Conservation (phyloP, 1,140 invertebrate species). For the Vollenhovia emeryi region DNA sequence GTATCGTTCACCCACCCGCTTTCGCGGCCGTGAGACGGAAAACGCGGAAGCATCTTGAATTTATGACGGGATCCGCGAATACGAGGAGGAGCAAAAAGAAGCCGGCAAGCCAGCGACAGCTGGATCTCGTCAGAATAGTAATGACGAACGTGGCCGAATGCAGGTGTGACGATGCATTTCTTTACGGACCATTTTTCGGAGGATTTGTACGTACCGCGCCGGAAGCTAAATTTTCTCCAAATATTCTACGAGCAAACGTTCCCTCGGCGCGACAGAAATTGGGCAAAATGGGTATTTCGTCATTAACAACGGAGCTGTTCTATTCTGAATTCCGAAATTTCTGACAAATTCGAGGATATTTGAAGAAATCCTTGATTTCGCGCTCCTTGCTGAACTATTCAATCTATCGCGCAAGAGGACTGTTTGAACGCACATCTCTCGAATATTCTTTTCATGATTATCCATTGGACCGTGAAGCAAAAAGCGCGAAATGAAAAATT, state of each 20-base stretch:
- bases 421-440: not conserved
- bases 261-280: not conserved
- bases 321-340: not conserved
- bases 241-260: not conserved
- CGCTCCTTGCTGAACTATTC: not conserved
- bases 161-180: too few relatives aligned
- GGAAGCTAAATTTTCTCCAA: slow-evolving; percentile 16
- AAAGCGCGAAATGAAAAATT: not conserved
- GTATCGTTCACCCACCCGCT: not conserved
- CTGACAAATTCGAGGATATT: not conserved
- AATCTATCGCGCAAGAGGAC: not conserved
- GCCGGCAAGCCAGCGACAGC: not conserved
- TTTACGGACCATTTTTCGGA: too few relatives aligned
- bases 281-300: slow-evolving; percentile 9
- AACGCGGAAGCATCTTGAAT: slow-evolving; percentile 24
- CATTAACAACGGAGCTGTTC: slow-evolving; percentile 13
- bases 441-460: not conserved
- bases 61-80: slow-evolving; percentile 8
- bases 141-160: not conserved
- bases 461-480: not conserved
- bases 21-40: not conserved
- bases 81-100: too few relatives aligned
- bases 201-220: not conserved
- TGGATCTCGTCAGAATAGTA: slow-evolving; percentile 22
- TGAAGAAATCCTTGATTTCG: not conserved